phyloP scores from a whole-genome alignment of 2,797 vertebrate species.

The Gymnoscopelus braueri region DNA sequence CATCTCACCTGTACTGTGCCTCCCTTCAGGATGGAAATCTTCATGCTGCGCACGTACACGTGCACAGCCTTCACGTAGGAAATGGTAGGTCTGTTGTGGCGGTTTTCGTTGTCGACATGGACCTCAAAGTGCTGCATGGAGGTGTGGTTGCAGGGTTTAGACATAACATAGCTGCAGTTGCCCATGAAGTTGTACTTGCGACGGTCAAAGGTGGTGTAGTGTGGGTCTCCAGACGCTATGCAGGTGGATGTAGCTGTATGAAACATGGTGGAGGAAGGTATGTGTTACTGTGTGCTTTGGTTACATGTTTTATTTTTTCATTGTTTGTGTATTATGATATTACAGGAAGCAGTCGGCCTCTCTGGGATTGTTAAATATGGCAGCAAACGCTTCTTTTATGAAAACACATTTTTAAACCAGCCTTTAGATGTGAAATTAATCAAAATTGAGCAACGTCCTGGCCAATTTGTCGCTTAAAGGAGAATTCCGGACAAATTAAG shows the following conservation, averaged over 20 bases:
- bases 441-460: too few relatives aligned
- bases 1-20: constrained; percentile 72
- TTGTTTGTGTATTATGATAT: too few relatives aligned
- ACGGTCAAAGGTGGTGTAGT: constrained; percentile 84
- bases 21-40: constrained; percentile 82
- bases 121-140: constrained; percentile 75
- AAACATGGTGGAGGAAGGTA: constrained; percentile 1
- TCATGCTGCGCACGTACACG: constrained; percentile 68
- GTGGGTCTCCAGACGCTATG: constrained; percentile 77
- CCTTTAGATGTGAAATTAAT: too few relatives aligned
- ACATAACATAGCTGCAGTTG: constrained; percentile 84
- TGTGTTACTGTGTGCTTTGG: background rate
- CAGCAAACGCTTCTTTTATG: too few relatives aligned
- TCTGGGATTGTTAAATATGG: too few relatives aligned
- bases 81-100: constrained; percentile 71
- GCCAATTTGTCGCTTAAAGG: too few relatives aligned
- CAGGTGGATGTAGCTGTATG: constrained; percentile 72
- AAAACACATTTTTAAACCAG: too few relatives aligned
- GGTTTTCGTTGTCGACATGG: constrained; percentile 80
- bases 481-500: too few relatives aligned
- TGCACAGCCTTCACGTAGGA: constrained; percentile 83
- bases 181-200: constrained; percentile 82
- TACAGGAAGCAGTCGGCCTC: too few relatives aligned
- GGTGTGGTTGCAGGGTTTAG: constrained; percentile 74
- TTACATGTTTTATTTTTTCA: background rate